These are phyloP conservation scores for Cosmia pyralina DNA, from an alignment of 2,888 invertebrate genomes.

Conservation along the genomic window DNA sequence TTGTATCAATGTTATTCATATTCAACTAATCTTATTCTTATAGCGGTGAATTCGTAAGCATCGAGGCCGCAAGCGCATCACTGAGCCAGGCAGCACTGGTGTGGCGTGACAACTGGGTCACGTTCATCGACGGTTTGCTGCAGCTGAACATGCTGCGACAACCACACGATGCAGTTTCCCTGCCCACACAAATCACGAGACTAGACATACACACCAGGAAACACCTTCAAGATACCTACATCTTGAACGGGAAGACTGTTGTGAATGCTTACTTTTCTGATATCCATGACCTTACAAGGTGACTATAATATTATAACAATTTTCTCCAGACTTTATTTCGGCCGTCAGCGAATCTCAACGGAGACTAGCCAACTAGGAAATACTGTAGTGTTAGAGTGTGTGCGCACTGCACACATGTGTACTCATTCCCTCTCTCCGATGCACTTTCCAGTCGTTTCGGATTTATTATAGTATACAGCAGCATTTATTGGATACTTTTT, in stretches of 20 bases:
- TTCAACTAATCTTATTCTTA: background rate
- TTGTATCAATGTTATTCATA: background rate
- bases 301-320: conserved; percentile 3
- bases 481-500: background rate
- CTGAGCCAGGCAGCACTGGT: conserved; percentile 77
- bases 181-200: conserved; percentile 87
- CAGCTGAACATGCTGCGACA: conserved; percentile 92
- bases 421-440: too few species aligned
- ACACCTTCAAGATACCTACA: conserved; percentile 48
- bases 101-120: conserved; percentile 91
- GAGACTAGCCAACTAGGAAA: background rate
- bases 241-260: conserved; percentile 33
- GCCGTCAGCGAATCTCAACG: background rate
- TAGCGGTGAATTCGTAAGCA: conserved; percentile 72
- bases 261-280: conserved; percentile 19
- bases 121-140: conserved; percentile 94
- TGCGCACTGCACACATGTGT: background rate
- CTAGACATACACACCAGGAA: conserved; percentile 61
- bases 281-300: conserved; percentile 21
- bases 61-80: conserved; percentile 57
- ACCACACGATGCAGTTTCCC: conserved; percentile 89
- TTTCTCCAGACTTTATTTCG: background rate
- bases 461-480: background rate
- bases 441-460: background rate
- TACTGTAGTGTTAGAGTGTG: background rate